A percentile compares a stretch with the other conserved stretches of the same genome.
Conservation (phyloP, 2,888 invertebrate genomes). For the Macropis europaea region DNA sequence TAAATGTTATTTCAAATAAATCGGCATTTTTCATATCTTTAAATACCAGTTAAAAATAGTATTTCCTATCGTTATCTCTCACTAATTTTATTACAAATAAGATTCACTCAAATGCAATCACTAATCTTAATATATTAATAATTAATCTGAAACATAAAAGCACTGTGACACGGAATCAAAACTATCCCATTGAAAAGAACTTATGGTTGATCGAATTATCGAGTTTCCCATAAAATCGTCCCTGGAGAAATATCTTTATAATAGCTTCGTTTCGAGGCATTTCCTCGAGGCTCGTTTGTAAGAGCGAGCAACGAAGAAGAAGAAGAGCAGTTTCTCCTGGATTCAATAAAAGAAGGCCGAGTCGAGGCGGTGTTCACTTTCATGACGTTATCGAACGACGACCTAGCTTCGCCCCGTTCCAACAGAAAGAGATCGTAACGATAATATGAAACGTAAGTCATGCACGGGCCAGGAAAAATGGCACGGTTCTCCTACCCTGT, state of each 20-base stretch:
- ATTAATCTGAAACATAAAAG: no score
- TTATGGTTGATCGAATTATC: constrained; percentile 26
- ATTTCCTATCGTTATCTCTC: no score
- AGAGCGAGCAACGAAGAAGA: constrained; percentile 46
- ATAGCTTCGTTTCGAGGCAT: constrained; percentile 28
- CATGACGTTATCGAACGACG: constrained; percentile 58
- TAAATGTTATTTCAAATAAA: no score
- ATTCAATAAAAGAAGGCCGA: constrained; percentile 62
- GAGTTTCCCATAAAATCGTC: constrained; percentile 30
- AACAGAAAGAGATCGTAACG: constrained; percentile 52
- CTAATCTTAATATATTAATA: background rate
- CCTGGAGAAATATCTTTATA: constrained; percentile 1
- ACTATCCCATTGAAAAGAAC: constrained; percentile 16
- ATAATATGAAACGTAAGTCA: constrained; percentile 64
- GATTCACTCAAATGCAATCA: no score
- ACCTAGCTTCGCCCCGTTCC: constrained; percentile 8
- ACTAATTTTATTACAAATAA: no score
- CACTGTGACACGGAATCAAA: no score
- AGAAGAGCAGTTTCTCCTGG: constrained; percentile 49
- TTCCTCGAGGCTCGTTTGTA: constrained; percentile 49
- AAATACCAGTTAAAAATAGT: no score
- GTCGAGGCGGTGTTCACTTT: constrained; percentile 56
- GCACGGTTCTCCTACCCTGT: constrained; percentile 20
- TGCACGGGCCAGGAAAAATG: constrained; percentile 44
- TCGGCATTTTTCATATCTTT: no score